These are phyloP conservation scores for Epinephelus fuscoguttatus DNA, from an alignment of 2,113 vertebrate species.

Conservation along the genomic window DNA sequence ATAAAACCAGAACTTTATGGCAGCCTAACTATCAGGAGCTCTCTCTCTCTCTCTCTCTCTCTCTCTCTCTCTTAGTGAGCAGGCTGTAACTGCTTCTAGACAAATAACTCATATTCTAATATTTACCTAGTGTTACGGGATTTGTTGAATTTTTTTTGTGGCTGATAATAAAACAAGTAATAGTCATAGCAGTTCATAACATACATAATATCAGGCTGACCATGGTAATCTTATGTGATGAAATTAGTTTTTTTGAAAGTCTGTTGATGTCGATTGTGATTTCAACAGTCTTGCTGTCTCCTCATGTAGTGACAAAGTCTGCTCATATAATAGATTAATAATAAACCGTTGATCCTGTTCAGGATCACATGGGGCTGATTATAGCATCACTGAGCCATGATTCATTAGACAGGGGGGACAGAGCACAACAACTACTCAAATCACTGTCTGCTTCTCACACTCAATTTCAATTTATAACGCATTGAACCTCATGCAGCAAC, in stretches of 20 bases:
- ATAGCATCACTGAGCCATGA: not conserved
- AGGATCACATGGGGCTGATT: not conserved
- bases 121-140: not conserved
- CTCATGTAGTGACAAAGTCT: not conserved
- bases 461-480: too few relatives aligned
- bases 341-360: not conserved
- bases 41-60: not conserved
- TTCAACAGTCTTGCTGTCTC: not conserved
- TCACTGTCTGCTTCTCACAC: too few relatives aligned
- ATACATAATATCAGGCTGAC: not conserved
- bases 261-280: not conserved
- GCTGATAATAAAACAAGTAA: not conserved
- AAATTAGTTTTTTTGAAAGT: not conserved
- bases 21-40: not conserved
- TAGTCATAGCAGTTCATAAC: not conserved
- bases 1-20: too few relatives aligned
- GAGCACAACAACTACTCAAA: not conserved
- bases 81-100: not conserved
- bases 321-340: constrained; percentile 5
- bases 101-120: not conserved
- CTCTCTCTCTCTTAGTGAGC: too few relatives aligned
- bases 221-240: not conserved
- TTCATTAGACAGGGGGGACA: too few relatives aligned
- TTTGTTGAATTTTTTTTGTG: not conserved
- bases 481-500: not conserved